Evolutionary conservation across 1,140 invertebrate species (phyloP).

Genomic region (Micrasema minimum): DNA sequence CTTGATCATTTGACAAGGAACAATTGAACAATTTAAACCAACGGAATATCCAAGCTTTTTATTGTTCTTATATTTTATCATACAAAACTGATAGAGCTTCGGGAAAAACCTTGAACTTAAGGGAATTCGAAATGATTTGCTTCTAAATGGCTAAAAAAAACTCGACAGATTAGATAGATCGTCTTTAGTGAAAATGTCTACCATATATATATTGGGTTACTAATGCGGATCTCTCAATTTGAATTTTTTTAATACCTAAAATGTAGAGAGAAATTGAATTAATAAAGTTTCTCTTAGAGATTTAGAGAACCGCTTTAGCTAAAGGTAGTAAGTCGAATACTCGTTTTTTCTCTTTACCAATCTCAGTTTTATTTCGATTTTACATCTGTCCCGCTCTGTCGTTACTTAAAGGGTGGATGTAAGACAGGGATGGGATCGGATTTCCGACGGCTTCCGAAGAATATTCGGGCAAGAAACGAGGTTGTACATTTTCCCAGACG

Average conservation of each 20-base stretch:
- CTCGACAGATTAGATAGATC: too few relatives aligned
- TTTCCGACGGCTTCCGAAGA: slow-evolving; percentile 17
- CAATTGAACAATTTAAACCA: too few relatives aligned
- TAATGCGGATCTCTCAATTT: slow-evolving; percentile 3
- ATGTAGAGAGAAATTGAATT: slow-evolving; percentile 23
- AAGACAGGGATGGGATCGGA: not conserved
- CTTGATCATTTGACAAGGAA: too few relatives aligned
- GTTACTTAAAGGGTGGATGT: not conserved
- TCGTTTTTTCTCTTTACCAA: not conserved
- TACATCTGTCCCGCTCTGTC: not conserved
- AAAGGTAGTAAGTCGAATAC: not conserved
- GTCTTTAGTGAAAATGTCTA: too few relatives aligned
- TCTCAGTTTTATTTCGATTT: not conserved
- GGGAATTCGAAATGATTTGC: too few relatives aligned
- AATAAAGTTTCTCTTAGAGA: slow-evolving; percentile 18
- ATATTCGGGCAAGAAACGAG: not conserved
- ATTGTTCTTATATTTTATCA: too few relatives aligned
- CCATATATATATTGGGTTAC: too few relatives aligned
- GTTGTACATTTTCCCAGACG: slow-evolving; percentile 12
- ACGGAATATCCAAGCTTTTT: too few relatives aligned
- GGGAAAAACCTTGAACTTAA: too few relatives aligned
- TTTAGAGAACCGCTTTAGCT: slow-evolving; percentile 20
- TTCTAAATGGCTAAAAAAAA: too few relatives aligned
- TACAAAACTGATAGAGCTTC: too few relatives aligned
- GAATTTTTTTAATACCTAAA: slow-evolving; percentile 2